Conservation (phyloP, 1,140 invertebrate species). For the Anastatus disparis region DNA sequence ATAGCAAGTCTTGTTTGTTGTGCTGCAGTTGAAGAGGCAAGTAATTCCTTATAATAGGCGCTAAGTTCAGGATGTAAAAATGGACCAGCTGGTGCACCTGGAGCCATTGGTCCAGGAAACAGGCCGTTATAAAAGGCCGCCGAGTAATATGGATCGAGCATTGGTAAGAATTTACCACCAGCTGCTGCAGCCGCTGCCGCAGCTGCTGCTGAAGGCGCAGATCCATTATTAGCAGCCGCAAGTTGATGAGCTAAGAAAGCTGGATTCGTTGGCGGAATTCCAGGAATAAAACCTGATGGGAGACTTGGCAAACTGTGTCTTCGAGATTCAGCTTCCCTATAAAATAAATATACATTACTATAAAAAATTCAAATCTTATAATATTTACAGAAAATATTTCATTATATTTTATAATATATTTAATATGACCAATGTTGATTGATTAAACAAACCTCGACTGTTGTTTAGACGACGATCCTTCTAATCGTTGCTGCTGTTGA, state of each 20-base stretch:
- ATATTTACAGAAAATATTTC: neutral
- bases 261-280: conserved; percentile 44
- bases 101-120: conserved; percentile 54
- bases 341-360: neutral
- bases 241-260: conserved; percentile 54
- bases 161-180: conserved; percentile 61
- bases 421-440: neutral
- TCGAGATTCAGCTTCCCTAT: conserved; percentile 40
- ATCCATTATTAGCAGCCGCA: conserved; percentile 34
- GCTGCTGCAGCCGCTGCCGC: conserved; percentile 29
- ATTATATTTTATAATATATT: too few species aligned
- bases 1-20: conserved; percentile 60
- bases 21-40: conserved; percentile 53
- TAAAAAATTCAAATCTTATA: neutral
- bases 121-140: conserved; percentile 63
- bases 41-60: conserved; percentile 64
- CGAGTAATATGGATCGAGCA: conserved; percentile 63
- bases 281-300: conserved; percentile 53
- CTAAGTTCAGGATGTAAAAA: conserved; percentile 60
- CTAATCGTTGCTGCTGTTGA: conserved; percentile 42
- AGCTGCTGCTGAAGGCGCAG: neutral
- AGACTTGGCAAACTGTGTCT: conserved; percentile 58
- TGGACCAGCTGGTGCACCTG: conserved; percentile 42
- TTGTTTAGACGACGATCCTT: conserved; percentile 43
- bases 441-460: conserved; percentile 37